A percentile compares a stretch with the other conserved stretches of the same genome.
These are phyloP conservation scores for Caenorhabditis sp. DNA, from an alignment of 2,888 invertebrate genomes.

Conservation along the genomic window DNA sequence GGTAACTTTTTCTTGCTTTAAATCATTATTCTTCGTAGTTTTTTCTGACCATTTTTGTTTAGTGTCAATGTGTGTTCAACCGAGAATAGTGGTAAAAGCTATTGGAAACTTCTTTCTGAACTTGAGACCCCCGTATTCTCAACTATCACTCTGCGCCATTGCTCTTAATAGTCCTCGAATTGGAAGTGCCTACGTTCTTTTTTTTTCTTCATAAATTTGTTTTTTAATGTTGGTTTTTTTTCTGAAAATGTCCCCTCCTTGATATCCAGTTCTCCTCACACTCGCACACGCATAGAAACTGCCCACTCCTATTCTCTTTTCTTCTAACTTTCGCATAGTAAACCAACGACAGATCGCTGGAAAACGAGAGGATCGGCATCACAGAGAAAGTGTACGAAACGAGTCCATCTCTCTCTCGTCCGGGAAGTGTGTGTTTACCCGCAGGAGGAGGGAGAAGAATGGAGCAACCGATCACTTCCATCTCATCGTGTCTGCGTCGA, in stretches of 20 bases:
- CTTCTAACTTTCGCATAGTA: constrained; percentile 47
- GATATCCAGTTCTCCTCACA: constrained; percentile 4
- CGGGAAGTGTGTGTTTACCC: constrained; percentile 42
- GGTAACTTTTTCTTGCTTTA: too few species aligned
- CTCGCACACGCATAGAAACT: not conserved
- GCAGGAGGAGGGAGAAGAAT: not conserved
- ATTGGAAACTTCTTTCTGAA: not conserved
- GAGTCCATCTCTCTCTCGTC: too few species aligned
- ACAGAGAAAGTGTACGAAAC: constrained; percentile 47
- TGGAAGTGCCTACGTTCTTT: not conserved
- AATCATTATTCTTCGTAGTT: too few species aligned
- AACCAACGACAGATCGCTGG: constrained; percentile 8
- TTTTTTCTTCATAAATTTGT: constrained; percentile 3
- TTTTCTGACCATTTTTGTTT: too few species aligned
- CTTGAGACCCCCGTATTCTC: not conserved
- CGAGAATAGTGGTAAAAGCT: too few species aligned
- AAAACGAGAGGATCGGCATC: not conserved
- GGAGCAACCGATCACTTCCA: constrained; percentile 30
- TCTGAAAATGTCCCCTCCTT: too few species aligned
- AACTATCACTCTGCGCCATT: not conserved
- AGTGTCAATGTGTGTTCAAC: too few species aligned
- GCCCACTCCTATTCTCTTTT: constrained; percentile 26
- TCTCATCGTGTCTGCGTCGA: constrained; percentile 25
- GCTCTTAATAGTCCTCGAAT: too few species aligned
- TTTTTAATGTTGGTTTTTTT: constrained; percentile 1